phyloP scores from a whole-genome alignment of 1,140 invertebrate species.

The Atta colombica region DNA sequence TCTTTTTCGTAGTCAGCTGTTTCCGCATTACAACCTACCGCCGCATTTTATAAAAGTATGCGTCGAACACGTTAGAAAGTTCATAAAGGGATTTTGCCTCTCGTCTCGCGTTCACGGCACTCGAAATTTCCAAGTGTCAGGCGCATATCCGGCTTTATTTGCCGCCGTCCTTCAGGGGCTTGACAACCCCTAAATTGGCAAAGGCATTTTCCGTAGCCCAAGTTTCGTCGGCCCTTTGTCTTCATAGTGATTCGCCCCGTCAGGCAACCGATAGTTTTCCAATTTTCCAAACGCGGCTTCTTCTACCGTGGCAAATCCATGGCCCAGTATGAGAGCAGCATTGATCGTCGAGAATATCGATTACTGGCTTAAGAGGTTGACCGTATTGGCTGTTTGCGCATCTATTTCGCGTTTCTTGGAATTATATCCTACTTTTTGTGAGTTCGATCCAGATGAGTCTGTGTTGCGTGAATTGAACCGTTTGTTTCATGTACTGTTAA shows the following conservation, averaged over 20 bases:
- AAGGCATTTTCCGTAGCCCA: constrained; percentile 35
- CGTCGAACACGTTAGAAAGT: constrained; percentile 46
- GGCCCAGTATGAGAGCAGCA: constrained; percentile 14
- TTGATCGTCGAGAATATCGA: constrained; percentile 56
- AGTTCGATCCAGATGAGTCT: constrained; percentile 29
- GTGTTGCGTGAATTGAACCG: constrained; percentile 4
- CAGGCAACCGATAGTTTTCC: constrained; percentile 59
- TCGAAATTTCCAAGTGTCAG: constrained; percentile 58
- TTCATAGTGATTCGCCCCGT: constrained; percentile 56
- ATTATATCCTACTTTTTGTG: constrained; percentile 37
- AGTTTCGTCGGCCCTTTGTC: constrained; percentile 60
- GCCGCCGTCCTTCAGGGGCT: constrained; percentile 47
- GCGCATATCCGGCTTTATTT: constrained; percentile 55
- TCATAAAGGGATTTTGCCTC: constrained; percentile 35
- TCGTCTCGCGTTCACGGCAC: constrained; percentile 23
- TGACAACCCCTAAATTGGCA: constrained; percentile 68
- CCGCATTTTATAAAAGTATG: constrained; percentile 32
- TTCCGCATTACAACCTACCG: background rate
- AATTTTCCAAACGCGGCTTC: constrained; percentile 60
- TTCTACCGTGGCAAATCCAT: background rate
- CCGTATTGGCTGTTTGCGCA: constrained; percentile 52
- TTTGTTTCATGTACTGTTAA: constrained; percentile 7
- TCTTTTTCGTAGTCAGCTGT: background rate
- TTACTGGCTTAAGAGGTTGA: constrained; percentile 53
- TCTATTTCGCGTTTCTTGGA: constrained; percentile 53